Evolutionary conservation across 2,888 invertebrate genomes (phyloP).

Genomic region (Pristionchus maxplancki): DNA sequence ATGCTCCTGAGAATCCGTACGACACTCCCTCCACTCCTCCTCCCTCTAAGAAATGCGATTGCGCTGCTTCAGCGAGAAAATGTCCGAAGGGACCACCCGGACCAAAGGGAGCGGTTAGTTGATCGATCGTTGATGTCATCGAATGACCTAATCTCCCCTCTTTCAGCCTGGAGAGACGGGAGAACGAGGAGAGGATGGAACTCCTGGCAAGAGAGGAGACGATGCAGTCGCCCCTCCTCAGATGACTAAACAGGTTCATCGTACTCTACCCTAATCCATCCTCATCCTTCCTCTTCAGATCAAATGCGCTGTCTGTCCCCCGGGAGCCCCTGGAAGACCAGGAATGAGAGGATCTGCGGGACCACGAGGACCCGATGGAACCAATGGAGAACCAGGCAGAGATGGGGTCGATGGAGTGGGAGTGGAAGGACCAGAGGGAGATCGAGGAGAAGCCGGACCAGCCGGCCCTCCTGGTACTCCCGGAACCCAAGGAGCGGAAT

Average conservation of each 20-base stretch:
- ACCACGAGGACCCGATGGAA: not conserved
- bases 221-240: not conserved
- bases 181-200: slow-evolving; percentile 36
- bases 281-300: not conserved
- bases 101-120: slow-evolving; percentile 17
- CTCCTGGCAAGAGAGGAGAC: slow-evolving; percentile 14
- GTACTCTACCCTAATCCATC: not conserved
- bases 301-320: slow-evolving; percentile 24
- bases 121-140: not conserved
- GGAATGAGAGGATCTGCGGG: slow-evolving; percentile 42
- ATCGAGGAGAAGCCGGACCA: not conserved
- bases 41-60: not conserved
- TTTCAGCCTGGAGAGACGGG: slow-evolving; percentile 23
- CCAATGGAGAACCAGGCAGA: not conserved
- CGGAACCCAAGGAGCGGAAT: not conserved
- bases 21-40: not conserved
- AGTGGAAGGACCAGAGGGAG: slow-evolving; percentile 20
- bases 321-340: slow-evolving; percentile 27
- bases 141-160: not conserved
- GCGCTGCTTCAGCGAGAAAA: slow-evolving; percentile 7
- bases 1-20: not conserved
- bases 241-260: slow-evolving; percentile 4
- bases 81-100: slow-evolving; percentile 41
- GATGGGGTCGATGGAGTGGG: not conserved
- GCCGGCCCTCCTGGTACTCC: not conserved